Base-by-base conservation (phyloP, 2,113 vertebrate species). In the Lethenteron reissneri region DNA sequence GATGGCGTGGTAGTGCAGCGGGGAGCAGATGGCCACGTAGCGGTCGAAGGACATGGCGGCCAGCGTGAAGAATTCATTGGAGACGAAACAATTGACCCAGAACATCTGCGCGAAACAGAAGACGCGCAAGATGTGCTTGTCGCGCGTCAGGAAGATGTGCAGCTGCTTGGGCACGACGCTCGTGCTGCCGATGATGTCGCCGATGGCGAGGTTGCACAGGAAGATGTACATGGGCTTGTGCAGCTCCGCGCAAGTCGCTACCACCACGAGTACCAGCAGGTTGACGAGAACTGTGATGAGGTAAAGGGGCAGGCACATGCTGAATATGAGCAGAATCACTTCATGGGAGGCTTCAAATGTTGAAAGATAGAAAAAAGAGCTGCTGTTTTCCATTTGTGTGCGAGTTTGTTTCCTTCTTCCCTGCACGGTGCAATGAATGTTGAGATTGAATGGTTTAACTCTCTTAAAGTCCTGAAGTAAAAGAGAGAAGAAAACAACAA, bases 1-100 rank as follows among this genome's bases (percentile, higher is more conserved):
- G 69, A 79, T 75, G 62, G 72, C 41, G 1, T 57, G 70, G 14
- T 81, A 81, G n/a, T 73, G 76, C 1, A 79, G 72, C 0, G 76
- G 77, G 57, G 75, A 77, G 73, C 78, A 78, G 71, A 79, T 80
- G 72, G 75, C 77, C 9, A 77, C 79, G 79, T 80, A 41, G 73
- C 74, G 25, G 75, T 76, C 2, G 77, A 70, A 9, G 78, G 71
- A 70, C 77, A 77, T 78, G 62, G 70, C 12, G 2, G 76, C 74
- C 70, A 78, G 68, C 9, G 77, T 70, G 64, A 75, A 76, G 58
- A 77, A 76, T 56, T 78, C 77, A 56, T 77, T 78, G 72, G 79
- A 72, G 2, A 78, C 79, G 72, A 78, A 25, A 57, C 77, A 74
- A 69, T 72, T 19, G 19, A 79, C 76, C 3, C 73, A 2, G 1